Evolutionary conservation across 1,140 invertebrate genomes (phyloP), one percentile per base, ranked within the genome.

Genomic region (Aradophagus sp.): DNA sequence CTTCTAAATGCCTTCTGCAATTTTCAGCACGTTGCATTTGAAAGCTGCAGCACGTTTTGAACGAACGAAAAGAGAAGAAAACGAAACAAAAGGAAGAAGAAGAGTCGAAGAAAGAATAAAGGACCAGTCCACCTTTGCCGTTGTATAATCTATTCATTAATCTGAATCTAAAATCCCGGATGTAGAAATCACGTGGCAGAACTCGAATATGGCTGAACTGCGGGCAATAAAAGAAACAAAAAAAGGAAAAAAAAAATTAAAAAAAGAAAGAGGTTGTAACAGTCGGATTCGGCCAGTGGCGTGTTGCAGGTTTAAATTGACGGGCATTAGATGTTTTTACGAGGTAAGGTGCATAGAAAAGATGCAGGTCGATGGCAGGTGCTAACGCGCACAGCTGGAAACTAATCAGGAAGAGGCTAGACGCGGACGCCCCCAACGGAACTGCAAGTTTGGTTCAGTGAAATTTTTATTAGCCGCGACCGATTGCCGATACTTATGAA

Each of bases 341-440:
- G 38, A 66, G 35, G 62, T 58, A 66, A 56, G 62, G 62, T 66
- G 62, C 62, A 66, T 66, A 50, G 44, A 17, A 55, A 56, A 66
- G 50, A 48, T 56, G 62, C 42, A 56, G 29, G 42, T 42, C 19
- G 32, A 10, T 23, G 52, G 62, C 62, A 66, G 62, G 62, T 66
- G 62, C 36, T 48, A 13, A 45, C 44, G 11, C 11, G 20, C 62
- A 56, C 62, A 66, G 59, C 59, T 63, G 59, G 48, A 55, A 63
- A 32, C 23, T 53, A 38, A 63, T 63, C 48, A 53, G 48, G 59
- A 45, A 52, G 38, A 20, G 8, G 47, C 44, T 45, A 17, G 31
- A 14, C 20, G 45, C 38, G 35, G 19, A 52, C 45, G 38, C 45
- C 45, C 45, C 58, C 45, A 62, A 52, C 15, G 45, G 31, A 31